Evolutionary conservation across 2,797 vertebrate species (phyloP).

Genomic region (Merluccius polli): DNA sequence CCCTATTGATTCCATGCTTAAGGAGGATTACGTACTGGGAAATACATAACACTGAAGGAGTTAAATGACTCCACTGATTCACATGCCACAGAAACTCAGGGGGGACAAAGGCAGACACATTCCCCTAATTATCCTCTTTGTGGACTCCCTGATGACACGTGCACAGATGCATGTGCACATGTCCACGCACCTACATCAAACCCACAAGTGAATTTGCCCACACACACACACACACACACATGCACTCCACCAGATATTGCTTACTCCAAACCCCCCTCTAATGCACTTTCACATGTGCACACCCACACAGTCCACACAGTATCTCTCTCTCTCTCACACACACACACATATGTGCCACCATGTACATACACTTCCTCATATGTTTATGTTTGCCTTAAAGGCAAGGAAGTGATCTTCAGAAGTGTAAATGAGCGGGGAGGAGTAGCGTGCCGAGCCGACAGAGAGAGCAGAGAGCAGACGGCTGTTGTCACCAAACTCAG

Average conservation of each 20-base stretch:
- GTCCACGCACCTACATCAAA: not conserved
- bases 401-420: constrained; percentile 40
- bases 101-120: constrained; percentile 25
- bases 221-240: not conserved
- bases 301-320: not conserved
- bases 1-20: constrained; percentile 39
- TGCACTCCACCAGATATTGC: not conserved
- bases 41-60: constrained; percentile 12
- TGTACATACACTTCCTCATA: not conserved
- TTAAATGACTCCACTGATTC: constrained; percentile 34
- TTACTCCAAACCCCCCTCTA: not conserved
- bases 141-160: not conserved
- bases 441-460: constrained; percentile 34
- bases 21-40: constrained; percentile 32
- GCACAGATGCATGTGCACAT: not conserved
- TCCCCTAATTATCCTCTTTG: constrained; percentile 32
- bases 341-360: not conserved
- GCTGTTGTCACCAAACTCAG: constrained; percentile 27
- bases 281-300: not conserved
- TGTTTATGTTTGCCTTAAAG: constrained; percentile 1
- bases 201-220: not conserved
- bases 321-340: not conserved
- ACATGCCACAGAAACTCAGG: constrained; percentile 6
- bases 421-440: constrained; percentile 47
- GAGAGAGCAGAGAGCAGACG: constrained; percentile 27